Conservation (phyloP, 2,797 vertebrate genomes). For the Caiman crocodilus region DNA sequence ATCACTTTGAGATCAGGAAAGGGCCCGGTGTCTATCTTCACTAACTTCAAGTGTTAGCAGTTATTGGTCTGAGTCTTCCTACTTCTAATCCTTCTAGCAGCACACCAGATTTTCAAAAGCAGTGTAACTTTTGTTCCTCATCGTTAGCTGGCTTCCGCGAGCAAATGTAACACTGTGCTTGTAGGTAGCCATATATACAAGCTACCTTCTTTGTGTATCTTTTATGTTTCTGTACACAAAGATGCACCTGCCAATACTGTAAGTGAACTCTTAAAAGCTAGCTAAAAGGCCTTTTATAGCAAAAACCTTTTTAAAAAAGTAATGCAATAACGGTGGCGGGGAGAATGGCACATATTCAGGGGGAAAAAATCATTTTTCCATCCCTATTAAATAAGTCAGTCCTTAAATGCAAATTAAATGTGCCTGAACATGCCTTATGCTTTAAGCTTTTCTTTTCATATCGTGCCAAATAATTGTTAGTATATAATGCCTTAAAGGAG, state of each 20-base stretch:
- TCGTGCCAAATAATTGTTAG: not conserved
- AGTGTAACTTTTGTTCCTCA: not conserved
- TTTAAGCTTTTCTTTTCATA: not conserved
- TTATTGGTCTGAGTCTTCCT: not conserved
- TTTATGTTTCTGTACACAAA: not conserved
- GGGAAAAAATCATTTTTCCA: not conserved
- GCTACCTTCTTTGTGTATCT: fast-evolving
- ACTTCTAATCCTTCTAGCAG: not conserved
- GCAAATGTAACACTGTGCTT: fast-evolving
- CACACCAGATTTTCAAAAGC: no score
- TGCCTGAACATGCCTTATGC: not conserved
- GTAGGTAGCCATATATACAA: not conserved
- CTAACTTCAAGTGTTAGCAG: not conserved
- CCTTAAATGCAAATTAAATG: not conserved
- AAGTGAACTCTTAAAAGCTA: not conserved
- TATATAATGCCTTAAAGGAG: not conserved
- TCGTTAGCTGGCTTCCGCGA: not conserved
- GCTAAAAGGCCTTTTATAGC: not conserved
- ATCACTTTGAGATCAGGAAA: not conserved
- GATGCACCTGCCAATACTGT: not conserved
- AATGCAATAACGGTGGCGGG: not conserved
- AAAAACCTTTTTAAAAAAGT: not conserved
- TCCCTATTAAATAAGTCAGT: not conserved
- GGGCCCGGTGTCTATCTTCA: fast-evolving
- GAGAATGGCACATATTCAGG: no score